Conservation (phyloP, 1,140 invertebrate genomes). For the Matsumurasca onukii region DNA sequence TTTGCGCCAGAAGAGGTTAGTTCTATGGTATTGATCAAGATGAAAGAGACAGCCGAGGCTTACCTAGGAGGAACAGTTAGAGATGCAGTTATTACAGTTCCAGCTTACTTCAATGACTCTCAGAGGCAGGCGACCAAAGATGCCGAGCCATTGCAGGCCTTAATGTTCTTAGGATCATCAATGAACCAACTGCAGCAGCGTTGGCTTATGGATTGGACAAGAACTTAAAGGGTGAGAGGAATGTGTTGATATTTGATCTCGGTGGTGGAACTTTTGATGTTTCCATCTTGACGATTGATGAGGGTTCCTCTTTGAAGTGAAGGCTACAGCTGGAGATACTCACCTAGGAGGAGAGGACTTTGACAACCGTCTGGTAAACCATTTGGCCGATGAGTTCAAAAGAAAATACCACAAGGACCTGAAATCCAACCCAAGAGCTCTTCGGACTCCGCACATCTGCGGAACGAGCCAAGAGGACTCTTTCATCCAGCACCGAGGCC, state of each 20-base stretch:
- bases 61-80: no score
- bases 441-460: conserved; percentile 63
- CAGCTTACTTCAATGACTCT: no score
- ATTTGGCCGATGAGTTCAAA: conserved; percentile 59
- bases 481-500: no score
- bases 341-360: conserved; percentile 96
- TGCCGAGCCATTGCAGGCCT: conserved; percentile 71
- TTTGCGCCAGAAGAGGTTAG: conserved; percentile 86
- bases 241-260: no score
- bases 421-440: conserved; percentile 50
- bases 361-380: no score
- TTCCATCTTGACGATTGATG: conserved; percentile 82
- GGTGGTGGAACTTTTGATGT: no score
- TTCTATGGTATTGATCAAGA: no score
- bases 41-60: no score
- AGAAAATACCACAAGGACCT: conserved; percentile 55
- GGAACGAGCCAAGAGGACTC: conserved; percentile 59
- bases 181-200: conserved; percentile 74
- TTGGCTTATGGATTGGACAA: conserved; percentile 77
- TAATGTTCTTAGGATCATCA: no score
- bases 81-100: no score
- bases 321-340: conserved; percentile 75
- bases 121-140: no score
- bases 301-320: conserved; percentile 81
- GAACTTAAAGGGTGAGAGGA: conserved; percentile 71